Percentiles rank a stretch among this genome's conserved stretches.
These are phyloP conservation scores for Halictus rubicundus DNA, from an alignment of 1,140 invertebrate species.

Conservation along the genomic window DNA sequence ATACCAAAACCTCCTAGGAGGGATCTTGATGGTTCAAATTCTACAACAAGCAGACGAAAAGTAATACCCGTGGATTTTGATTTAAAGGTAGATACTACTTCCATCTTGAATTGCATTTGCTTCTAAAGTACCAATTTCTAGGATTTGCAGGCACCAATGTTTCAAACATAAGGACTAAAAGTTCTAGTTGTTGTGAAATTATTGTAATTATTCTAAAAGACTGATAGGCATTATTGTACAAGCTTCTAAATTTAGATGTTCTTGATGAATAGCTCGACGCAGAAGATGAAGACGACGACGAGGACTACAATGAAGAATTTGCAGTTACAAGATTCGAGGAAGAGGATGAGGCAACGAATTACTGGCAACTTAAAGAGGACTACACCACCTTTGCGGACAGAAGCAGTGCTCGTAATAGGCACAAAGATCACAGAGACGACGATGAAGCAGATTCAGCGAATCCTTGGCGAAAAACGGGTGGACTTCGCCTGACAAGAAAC, in stretches of 20 bases:
- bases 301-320: constrained; percentile 76
- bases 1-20: constrained; percentile 64
- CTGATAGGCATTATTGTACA: no score
- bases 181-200: background rate
- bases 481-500: constrained; percentile 83
- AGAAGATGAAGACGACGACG: constrained; percentile 76
- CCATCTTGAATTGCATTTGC: constrained; percentile 5
- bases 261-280: constrained; percentile 68
- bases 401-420: constrained; percentile 45
- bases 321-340: constrained; percentile 72
- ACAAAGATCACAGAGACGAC: constrained; percentile 65
- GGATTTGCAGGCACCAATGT: no score
- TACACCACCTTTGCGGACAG: constrained; percentile 63
- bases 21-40: constrained; percentile 54
- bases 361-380: constrained; percentile 64
- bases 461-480: constrained; percentile 84
- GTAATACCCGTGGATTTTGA: constrained; percentile 77
- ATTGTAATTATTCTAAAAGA: background rate
- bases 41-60: constrained; percentile 62
- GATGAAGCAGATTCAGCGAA: constrained; percentile 80
- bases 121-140: background rate
- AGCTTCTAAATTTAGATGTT: background rate
- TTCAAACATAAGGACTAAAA: background rate
- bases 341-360: constrained; percentile 65
- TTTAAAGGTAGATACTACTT: constrained; percentile 66